These are phyloP conservation scores for Fringilla coelebs DNA, from an alignment of 2,797 vertebrate genomes.

Conservation along the genomic window DNA sequence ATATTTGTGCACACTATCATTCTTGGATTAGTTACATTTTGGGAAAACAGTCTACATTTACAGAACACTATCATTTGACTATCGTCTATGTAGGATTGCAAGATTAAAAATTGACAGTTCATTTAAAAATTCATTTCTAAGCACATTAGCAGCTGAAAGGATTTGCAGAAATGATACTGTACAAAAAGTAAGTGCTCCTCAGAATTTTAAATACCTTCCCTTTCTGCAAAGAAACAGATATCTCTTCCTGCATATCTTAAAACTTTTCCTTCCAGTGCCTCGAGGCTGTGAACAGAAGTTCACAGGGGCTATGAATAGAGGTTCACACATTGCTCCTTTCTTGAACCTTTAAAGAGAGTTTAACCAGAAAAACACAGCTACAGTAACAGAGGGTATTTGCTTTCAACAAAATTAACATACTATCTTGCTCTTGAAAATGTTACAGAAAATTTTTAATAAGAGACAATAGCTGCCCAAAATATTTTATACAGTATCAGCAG, in stretches of 20 bases:
- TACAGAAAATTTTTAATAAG: background rate
- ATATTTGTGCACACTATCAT: background rate
- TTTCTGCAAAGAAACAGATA: background rate
- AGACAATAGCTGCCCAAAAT: background rate
- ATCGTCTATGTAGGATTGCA: background rate
- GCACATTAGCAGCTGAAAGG: conserved; percentile 26
- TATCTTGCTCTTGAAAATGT: background rate
- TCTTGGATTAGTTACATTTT: background rate
- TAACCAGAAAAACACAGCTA: background rate
- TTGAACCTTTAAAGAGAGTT: conserved; percentile 1
- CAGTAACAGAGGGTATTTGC: background rate
- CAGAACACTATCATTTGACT: background rate
- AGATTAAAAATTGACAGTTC: conserved; percentile 33
- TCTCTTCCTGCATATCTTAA: background rate
- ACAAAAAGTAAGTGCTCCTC: conserved; percentile 11
- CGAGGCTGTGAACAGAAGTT: background rate
- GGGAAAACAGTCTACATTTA: background rate
- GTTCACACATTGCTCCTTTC: background rate
- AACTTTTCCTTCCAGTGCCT: background rate
- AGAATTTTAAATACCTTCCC: conserved; percentile 17
- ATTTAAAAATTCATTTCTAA: conserved; percentile 37
- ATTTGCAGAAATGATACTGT: background rate
- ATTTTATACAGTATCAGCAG: background rate
- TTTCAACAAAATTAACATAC: conserved; percentile 16
- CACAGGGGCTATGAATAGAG: background rate